Evolutionary conservation across 1,140 invertebrate species (phyloP).

Genomic region (Phocides pigmalion): DNA sequence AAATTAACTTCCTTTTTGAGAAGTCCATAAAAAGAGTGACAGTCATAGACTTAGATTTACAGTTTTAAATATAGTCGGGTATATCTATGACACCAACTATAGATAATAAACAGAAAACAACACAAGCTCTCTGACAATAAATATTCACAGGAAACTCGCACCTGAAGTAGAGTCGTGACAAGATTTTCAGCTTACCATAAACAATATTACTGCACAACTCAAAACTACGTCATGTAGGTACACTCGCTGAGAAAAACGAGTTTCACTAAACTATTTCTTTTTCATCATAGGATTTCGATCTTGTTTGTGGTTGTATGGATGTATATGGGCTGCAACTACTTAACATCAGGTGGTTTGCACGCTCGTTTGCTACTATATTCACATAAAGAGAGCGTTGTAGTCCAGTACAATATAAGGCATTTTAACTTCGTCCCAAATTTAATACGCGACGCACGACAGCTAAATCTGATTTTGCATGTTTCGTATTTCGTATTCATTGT

Average conservation of each 20-base stretch:
- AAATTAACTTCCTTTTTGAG: too few relatives aligned
- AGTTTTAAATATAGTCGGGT: too few relatives aligned
- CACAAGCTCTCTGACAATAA: constrained; percentile 35
- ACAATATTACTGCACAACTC: constrained; percentile 65
- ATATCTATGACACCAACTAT: not conserved
- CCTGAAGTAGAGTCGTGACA: constrained; percentile 59
- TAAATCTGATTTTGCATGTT: constrained; percentile 31
- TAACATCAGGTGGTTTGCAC: too few relatives aligned
- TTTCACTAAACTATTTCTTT: not conserved
- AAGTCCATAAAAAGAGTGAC: too few relatives aligned
- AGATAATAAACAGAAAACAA: constrained; percentile 29
- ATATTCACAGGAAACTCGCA: constrained; percentile 42
- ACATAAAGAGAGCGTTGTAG: too few relatives aligned
- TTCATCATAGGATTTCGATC: too few relatives aligned
- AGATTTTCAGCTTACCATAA: constrained; percentile 77
- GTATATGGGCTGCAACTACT: too few relatives aligned
- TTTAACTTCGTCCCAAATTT: constrained; percentile 22
- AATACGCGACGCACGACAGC: constrained; percentile 29
- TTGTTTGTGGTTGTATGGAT: too few relatives aligned
- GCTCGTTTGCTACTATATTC: too few relatives aligned
- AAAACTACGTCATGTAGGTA: constrained; percentile 23
- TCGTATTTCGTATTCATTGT: constrained; percentile 35
- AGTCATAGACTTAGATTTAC: too few relatives aligned
- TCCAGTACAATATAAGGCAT: not conserved
- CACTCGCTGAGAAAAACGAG: constrained; percentile 23